These are phyloP conservation scores for Erebia aethiops DNA, from an alignment of 2,888 invertebrate genomes.

Conservation along the genomic window DNA sequence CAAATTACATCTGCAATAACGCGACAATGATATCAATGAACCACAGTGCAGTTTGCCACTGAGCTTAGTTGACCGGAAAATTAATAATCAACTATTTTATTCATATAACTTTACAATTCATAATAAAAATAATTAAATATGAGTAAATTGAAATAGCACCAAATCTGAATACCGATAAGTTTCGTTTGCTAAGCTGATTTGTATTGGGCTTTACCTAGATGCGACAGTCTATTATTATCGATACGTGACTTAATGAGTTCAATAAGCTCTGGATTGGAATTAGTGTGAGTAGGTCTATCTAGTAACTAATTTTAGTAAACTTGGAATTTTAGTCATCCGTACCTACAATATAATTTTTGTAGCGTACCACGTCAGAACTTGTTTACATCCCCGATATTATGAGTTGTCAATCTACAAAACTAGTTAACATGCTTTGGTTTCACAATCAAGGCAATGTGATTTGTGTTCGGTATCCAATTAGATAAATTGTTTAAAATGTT, in stretches of 20 bases:
- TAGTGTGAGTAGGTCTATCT: too few relatives aligned
- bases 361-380: neutral
- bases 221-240: too few relatives aligned
- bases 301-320: too few relatives aligned
- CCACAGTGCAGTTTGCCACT: slow-evolving; percentile 8
- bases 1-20: slow-evolving; percentile 20
- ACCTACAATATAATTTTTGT: neutral
- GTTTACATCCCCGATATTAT: slow-evolving; percentile 4
- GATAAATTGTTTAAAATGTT: slow-evolving; percentile 20
- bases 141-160: too few relatives aligned
- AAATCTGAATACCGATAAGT: too few relatives aligned
- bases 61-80: slow-evolving; percentile 10
- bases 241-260: too few relatives aligned
- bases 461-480: slow-evolving; percentile 42
- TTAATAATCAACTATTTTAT: neutral
- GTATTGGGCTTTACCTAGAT: too few relatives aligned
- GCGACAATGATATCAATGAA: slow-evolving; percentile 9
- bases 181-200: too few relatives aligned
- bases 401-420: slow-evolving; percentile 50
- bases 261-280: too few relatives aligned
- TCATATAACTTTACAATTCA: neutral
- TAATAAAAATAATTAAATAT: too few relatives aligned
- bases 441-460: slow-evolving; percentile 54
- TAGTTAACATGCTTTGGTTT: slow-evolving; percentile 62
- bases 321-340: too few relatives aligned